Base-by-base conservation (phyloP, 2,888 invertebrate genomes). In the Caenorhabditis virilis region DNA sequence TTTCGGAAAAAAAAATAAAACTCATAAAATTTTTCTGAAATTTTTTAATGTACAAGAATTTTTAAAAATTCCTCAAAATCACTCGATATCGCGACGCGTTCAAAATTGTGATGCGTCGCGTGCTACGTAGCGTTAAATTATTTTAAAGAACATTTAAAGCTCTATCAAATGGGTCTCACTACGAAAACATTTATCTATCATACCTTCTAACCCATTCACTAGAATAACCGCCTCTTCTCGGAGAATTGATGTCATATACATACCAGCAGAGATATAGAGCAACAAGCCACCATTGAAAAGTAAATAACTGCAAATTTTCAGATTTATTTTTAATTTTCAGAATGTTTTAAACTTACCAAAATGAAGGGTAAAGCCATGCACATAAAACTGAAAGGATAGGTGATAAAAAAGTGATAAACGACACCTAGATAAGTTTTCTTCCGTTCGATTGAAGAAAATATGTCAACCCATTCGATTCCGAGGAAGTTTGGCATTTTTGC, bases 231-330 rank as follows among this genome's bases (percentile, higher is more conserved):
- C 77, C 76, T 46, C 52, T 77, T 56, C 88, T 86, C 58, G 89
- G 86, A 0, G 86, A 86, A 15, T 89, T 87, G 35, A 87, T 85
- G 79, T 91, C 91, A 59, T 87, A 88, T 51, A 88, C 85, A 80
- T 89, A 87, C 89, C 90, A 91, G 2, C 86, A 75, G 0, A 41
- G 49, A 50, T 76, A 77, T 35, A 70, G 27, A 5, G 51, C 52
- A 15, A 74, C 41, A 22, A 74, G 15, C 9, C 59, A 53, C 70
- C 69, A 71, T 52, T 64, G 67, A 30, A 70, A 67, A 1, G 86
- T 86, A 76, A 84, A 63, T 0, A 85, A 16, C 18, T 51, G 15
- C 30, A 13, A 42, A 51, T 27, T 51, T 49, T 27, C 2, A 13
- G 43, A n/a, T 26, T 13, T 11, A 22, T 22, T 20, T 22, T 30